Conservation (phyloP, 1,140 invertebrate genomes). For the Listronotus oregonensis region DNA sequence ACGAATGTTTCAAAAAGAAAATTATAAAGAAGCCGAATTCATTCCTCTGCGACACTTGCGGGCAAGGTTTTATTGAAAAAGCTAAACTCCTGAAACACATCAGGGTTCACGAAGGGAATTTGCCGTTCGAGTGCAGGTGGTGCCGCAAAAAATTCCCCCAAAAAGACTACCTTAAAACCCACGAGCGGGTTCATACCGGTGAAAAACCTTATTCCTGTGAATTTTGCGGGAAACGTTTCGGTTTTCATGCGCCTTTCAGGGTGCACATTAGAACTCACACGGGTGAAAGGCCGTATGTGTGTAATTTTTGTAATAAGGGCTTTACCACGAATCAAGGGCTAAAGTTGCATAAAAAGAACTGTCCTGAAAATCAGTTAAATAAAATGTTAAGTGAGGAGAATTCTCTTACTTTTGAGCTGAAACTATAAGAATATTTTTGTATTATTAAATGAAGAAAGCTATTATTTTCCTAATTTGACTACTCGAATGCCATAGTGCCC, state of each 20-base stretch:
- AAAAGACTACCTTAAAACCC: constrained; percentile 62
- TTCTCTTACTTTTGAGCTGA: too few relatives aligned
- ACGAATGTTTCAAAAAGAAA: constrained; percentile 5
- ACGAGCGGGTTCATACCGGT: constrained; percentile 67
- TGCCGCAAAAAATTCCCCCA: constrained; percentile 55
- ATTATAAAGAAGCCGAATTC: constrained; percentile 19
- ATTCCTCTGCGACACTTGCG: constrained; percentile 66
- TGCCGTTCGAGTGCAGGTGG: constrained; percentile 67
- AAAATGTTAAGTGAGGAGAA: constrained; percentile 1
- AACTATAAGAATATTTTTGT: too few relatives aligned
- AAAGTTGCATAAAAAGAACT: constrained; percentile 28
- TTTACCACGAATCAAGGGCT: constrained; percentile 54
- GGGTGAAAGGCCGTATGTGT: constrained; percentile 76
- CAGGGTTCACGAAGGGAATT: constrained; percentile 73
- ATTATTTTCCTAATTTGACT: too few relatives aligned
- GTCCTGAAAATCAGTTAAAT: constrained; percentile 20
- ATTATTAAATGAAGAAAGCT: too few relatives aligned
- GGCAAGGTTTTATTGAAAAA: constrained; percentile 69
- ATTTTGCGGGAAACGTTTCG: constrained; percentile 77
- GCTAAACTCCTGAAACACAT: constrained; percentile 68
- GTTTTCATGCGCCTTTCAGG: constrained; percentile 69
- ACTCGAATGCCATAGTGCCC: too few relatives aligned
- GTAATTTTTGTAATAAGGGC: constrained; percentile 68
- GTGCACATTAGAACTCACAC: constrained; percentile 65
- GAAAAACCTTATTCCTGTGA: constrained; percentile 70